A percentile compares a stretch with the other conserved stretches of the same genome.
Evolutionary conservation across 2,888 invertebrate species (phyloP).

Genomic region (Drosophila nr. fundita): DNA sequence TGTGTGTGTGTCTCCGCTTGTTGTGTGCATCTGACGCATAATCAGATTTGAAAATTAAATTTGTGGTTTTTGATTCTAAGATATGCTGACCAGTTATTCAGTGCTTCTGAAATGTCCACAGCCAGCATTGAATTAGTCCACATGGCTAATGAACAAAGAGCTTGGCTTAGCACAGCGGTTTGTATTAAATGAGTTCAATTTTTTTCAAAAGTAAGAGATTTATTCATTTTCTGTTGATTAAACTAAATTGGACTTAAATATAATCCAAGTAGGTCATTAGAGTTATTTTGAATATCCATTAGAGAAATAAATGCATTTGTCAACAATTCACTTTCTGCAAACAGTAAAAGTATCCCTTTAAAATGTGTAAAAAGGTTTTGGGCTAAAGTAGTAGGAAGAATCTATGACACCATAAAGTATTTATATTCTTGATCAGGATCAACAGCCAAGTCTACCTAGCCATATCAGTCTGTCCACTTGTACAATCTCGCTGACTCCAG

Average conservation of each 20-base stretch:
- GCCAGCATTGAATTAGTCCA: background rate
- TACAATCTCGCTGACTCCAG: background rate
- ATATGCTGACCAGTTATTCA: conserved; percentile 35
- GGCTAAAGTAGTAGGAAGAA: background rate
- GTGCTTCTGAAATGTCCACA: conserved; percentile 28
- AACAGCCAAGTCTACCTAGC: background rate
- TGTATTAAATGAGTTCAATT: background rate
- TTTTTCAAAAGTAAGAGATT: background rate
- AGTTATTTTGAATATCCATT: too few relatives aligned
- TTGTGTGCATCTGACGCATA: conserved; percentile 59
- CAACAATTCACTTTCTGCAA: background rate
- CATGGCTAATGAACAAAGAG: background rate
- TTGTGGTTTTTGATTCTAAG: conserved; percentile 44
- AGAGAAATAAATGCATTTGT: background rate
- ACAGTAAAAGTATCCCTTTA: background rate
- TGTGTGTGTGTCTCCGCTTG: conserved; percentile 12
- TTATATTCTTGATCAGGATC: background rate
- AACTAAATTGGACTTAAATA: too few relatives aligned
- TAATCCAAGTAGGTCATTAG: too few relatives aligned
- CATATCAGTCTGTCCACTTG: background rate
- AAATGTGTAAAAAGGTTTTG: background rate
- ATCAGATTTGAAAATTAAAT: conserved; percentile 75
- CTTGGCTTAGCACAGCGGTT: background rate
- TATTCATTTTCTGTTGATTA: background rate
- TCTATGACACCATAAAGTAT: too few relatives aligned